Base-by-base conservation (phyloP, 2,797 vertebrate species). In the Sphenopsis melanotis region DNA sequence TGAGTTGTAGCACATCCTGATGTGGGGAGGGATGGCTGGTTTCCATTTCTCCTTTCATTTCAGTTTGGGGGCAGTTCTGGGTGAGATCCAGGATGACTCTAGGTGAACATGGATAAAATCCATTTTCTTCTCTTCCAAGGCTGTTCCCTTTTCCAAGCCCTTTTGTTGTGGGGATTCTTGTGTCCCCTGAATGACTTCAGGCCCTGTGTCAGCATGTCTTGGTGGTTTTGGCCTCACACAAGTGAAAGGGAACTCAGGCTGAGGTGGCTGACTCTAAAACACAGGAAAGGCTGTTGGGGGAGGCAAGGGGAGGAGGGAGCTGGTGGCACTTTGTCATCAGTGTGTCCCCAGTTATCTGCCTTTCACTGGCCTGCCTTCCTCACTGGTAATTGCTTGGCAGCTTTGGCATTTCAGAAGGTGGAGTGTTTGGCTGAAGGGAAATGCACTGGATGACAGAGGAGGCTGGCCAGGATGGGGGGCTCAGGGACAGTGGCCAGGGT, bases 321-420 rank as follows among this genome's bases (percentile, higher is more conserved):
- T 2, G 2, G 50, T 57, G 59, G n/a, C 36, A 74, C 15, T 87
- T 82, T 78, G 27, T 92, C 21, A 3, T 68, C 74, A 50, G 42
- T 6, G 7, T 44, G 53, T 80, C 72, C 60, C 61, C 61, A 69
- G 0, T 90, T 84, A 69, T 44, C 75, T 79, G 57, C 37, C 41
- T 94, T 83, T 83, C 80, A 42, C 44, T 60, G 66, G 27, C 49
- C 71, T 85, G 80, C 50, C 49, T 56, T 37, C 41, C 36, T n/a
- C 6, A 0, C 34, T 4, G 19, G 74, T 72, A 83, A 86, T 92
- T 87, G 39, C 75, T 84, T 1, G 12, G 71, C 82, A 85, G 63
- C 64, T 89, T 27, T 89, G 92, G 78, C 81, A 83, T 92, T 89
- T 87, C 84, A 63, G 91, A 87, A 83, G 78, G 85, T 83, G 56